Evolutionary conservation across 1,140 invertebrate genomes (phyloP).

Genomic region (Arctopsyche grandis): DNA sequence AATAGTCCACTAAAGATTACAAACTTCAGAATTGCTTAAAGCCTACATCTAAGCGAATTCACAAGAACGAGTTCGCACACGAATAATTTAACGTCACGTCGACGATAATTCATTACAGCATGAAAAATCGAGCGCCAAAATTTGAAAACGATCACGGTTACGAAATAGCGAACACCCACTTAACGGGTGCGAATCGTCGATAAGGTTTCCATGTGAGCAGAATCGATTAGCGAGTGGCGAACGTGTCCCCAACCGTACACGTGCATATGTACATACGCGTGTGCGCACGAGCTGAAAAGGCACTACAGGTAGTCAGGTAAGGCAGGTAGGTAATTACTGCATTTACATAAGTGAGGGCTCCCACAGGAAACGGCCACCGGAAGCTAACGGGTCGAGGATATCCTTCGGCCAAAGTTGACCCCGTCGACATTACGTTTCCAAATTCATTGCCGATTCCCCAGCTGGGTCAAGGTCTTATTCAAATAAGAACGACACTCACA

Average conservation of each 20-base stretch:
- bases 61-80: too few relatives aligned
- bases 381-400: conserved; percentile 24
- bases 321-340: conserved; percentile 16
- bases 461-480: conserved; percentile 23
- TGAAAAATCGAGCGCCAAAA: too few relatives aligned
- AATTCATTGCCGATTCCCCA: not conserved
- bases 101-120: too few relatives aligned
- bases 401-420: conserved; percentile 15
- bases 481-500: not conserved
- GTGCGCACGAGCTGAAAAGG: conserved; percentile 8
- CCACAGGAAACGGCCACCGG: conserved; percentile 17
- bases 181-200: too few relatives aligned
- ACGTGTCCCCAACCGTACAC: not conserved
- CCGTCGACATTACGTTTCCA: not conserved
- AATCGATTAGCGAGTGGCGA: not conserved
- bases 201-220: not conserved
- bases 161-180: too few relatives aligned
- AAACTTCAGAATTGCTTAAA: too few relatives aligned
- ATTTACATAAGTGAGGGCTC: conserved; percentile 22
- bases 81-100: too few relatives aligned
- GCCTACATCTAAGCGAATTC: too few relatives aligned
- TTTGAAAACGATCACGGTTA: too few relatives aligned
- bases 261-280: not conserved
- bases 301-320: not conserved
- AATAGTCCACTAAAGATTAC: too few relatives aligned